A percentile compares a stretch with the other conserved stretches of the same genome.
Conservation (phyloP, 2,888 invertebrate species). For the Athalia rosae region DNA sequence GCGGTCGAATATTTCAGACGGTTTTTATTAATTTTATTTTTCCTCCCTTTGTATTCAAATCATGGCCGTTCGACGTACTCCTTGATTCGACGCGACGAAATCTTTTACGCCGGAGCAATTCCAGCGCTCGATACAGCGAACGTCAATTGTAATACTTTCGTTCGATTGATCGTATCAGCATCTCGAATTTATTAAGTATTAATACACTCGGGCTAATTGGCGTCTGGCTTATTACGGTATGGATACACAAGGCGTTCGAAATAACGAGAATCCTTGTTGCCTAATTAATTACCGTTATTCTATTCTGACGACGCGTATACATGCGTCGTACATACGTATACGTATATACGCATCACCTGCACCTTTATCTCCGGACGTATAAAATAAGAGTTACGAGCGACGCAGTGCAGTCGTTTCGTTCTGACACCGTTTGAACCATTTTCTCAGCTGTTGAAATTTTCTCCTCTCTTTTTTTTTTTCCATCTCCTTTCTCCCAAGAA, state of each 20-base stretch:
- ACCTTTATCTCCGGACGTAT: no score
- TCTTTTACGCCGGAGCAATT: not conserved
- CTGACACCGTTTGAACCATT: no score
- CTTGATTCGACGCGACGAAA: not conserved
- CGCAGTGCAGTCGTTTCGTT: no score
- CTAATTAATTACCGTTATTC: slow-evolving; percentile 30
- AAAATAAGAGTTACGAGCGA: no score
- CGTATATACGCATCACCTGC: not conserved
- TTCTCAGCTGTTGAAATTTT: no score
- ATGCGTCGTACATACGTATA: not conserved
- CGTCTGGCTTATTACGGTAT: slow-evolving; percentile 19
- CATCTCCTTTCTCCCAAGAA: no score
- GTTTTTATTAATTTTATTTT: not conserved
- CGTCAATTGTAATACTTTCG: slow-evolving; percentile 23
- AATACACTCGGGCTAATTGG: slow-evolving; percentile 29
- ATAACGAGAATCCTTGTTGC: slow-evolving; percentile 15
- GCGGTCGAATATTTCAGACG: not conserved
- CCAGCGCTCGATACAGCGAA: not conserved
- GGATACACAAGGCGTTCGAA: slow-evolving; percentile 13
- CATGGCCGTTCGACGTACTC: not conserved
- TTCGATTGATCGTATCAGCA: slow-evolving; percentile 33
- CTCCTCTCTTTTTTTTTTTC: no score
- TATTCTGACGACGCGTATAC: slow-evolving; percentile 12
- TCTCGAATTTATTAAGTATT: slow-evolving; percentile 23
- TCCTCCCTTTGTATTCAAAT: not conserved